Conservation (phyloP, 2,888 invertebrate species). For the Hololepta plana region DNA sequence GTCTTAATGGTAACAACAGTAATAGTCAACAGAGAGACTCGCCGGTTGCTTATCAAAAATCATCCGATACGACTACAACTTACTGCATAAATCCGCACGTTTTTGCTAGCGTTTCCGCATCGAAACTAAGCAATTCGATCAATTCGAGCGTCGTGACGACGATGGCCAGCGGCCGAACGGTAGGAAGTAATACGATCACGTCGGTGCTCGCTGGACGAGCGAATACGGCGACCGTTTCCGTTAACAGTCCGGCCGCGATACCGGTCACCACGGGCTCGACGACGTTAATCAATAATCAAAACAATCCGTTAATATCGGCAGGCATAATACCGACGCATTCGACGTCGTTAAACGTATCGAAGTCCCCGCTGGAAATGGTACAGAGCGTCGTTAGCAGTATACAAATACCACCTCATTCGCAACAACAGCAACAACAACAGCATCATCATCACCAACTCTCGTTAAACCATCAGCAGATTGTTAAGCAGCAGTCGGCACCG, state of each 20-base stretch:
- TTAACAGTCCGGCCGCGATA: slow-evolving; percentile 39
- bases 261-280: slow-evolving; percentile 19
- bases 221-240: slow-evolving; percentile 58
- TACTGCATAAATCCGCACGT: too few relatives aligned
- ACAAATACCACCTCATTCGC: slow-evolving; percentile 30
- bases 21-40: too few relatives aligned
- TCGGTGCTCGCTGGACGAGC: slow-evolving; percentile 60
- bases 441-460: slow-evolving; percentile 24
- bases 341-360: slow-evolving; percentile 27
- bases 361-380: slow-evolving; percentile 59
- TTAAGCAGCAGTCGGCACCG: slow-evolving; percentile 28
- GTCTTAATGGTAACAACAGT: too few relatives aligned
- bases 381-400: slow-evolving; percentile 57
- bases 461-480: slow-evolving; percentile 18
- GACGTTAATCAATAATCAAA: slow-evolving; percentile 25
- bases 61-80: too few relatives aligned
- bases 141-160: slow-evolving; percentile 37
- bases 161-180: slow-evolving; percentile 57
- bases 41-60: too few relatives aligned
- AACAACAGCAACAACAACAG: slow-evolving; percentile 4
- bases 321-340: slow-evolving; percentile 12
- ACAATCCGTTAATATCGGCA: neutral
- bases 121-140: too few relatives aligned
- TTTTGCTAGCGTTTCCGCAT: too few relatives aligned
- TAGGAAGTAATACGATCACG: slow-evolving; percentile 64